Conservation (phyloP, 2,797 vertebrate species). For the Ispidina lecontei region DNA sequence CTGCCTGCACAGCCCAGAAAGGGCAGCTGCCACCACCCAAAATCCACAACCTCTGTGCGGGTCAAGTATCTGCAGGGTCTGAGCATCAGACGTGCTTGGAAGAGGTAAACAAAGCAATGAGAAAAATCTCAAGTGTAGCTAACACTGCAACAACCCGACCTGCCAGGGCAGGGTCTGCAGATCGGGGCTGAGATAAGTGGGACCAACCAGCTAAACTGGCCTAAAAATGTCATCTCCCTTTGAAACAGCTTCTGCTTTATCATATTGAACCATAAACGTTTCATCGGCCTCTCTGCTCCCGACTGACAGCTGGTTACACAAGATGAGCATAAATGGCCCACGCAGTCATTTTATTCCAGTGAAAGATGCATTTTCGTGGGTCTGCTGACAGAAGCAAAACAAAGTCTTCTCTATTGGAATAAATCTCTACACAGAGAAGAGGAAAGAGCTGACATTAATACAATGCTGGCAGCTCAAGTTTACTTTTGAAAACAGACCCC, state of each 20-base stretch:
- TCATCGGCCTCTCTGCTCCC: background rate
- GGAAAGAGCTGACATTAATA: constrained; percentile 50
- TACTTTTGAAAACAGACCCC: constrained; percentile 45
- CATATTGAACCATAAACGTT: background rate
- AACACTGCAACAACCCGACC: background rate
- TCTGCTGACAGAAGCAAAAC: constrained; percentile 60
- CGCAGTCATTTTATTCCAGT: constrained; percentile 26
- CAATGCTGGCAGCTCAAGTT: constrained; percentile 1
- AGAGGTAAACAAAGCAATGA: background rate
- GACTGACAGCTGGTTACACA: background rate
- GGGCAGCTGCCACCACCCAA: background rate
- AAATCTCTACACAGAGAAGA: constrained; percentile 26
- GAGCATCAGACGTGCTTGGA: rapidly evolving
- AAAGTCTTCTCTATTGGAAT: constrained; percentile 54
- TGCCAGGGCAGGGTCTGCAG: background rate
- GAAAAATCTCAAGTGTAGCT: background rate
- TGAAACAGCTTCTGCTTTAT: background rate
- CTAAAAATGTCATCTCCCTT: background rate
- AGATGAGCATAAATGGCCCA: constrained; percentile 22
- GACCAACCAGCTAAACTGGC: background rate
- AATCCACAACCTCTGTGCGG: rapidly evolving
- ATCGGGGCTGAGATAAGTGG: background rate
- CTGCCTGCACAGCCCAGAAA: background rate
- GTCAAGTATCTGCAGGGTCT: background rate
- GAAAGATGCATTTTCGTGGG: constrained; percentile 43